Evolutionary conservation across 1,140 invertebrate genomes (phyloP).

Genomic region (Caenorhabditis remanei): DNA sequence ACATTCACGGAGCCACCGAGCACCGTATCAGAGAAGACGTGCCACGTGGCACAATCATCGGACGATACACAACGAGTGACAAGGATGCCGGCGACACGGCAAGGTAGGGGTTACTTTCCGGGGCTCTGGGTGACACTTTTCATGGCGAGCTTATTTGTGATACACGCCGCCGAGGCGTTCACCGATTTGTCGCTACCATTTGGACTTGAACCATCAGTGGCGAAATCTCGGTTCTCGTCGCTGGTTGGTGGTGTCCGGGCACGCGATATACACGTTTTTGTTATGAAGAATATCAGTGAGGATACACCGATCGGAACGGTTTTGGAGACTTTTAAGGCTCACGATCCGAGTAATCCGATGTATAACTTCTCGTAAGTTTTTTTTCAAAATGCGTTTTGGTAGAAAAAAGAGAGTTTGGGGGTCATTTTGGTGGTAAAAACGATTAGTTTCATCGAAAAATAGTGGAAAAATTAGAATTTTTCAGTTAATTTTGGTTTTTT

Average conservation of each 20-base stretch:
- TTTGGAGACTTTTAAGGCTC: conserved; percentile 75
- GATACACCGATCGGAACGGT: conserved; percentile 71
- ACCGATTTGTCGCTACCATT: conserved; percentile 68
- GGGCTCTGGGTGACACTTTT: conserved; percentile 57
- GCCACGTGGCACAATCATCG: conserved; percentile 59
- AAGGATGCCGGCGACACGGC: conserved; percentile 52
- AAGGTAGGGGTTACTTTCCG: conserved; percentile 21
- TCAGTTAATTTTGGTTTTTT: too few species aligned
- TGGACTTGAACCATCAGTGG: conserved; percentile 56
- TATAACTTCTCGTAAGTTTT: conserved; percentile 75
- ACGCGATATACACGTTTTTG: conserved; percentile 73
- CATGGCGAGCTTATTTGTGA: not conserved
- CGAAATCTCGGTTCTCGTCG: conserved; percentile 62
- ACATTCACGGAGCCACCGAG: conserved; percentile 81
- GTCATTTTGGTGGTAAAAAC: too few species aligned
- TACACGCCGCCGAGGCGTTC: not conserved
- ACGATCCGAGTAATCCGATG: conserved; percentile 71
- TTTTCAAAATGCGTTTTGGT: too few species aligned
- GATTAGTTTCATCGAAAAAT: too few species aligned
- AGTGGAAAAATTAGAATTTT: too few species aligned
- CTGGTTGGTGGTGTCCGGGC: conserved; percentile 58
- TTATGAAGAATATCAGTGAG: conserved; percentile 76
- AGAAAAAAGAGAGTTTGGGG: too few species aligned
- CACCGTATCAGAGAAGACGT: conserved; percentile 68
- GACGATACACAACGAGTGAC: conserved; percentile 66